These are phyloP conservation scores for Drosophila limbata DNA, from an alignment of 2,888 invertebrate genomes.

Conservation along the genomic window DNA sequence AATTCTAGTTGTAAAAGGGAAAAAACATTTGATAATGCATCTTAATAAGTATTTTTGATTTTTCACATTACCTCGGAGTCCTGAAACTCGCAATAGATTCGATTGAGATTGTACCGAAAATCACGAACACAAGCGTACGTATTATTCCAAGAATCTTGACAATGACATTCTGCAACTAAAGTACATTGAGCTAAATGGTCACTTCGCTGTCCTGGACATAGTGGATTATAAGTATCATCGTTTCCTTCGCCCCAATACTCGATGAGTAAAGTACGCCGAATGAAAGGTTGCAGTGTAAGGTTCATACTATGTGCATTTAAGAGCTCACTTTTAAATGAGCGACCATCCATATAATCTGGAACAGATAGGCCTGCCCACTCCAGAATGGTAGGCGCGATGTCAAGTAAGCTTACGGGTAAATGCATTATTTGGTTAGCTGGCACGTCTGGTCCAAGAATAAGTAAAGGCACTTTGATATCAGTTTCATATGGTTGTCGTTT, in stretches of 20 bases:
- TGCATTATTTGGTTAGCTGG: conserved; percentile 85
- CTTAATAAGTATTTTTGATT: too few species aligned
- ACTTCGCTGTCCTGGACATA: conserved; percentile 88
- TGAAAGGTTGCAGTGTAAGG: not conserved
- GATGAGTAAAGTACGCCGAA: conserved; percentile 87
- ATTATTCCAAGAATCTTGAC: conserved; percentile 94
- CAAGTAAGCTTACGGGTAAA: conserved; percentile 90
- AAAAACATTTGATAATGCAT: conserved; percentile 22
- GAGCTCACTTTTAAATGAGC: conserved; percentile 85
- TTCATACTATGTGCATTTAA: conserved; percentile 18
- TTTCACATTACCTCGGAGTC: conserved; percentile 84
- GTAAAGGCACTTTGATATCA: conserved; percentile 93
- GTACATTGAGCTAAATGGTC: conserved; percentile 88
- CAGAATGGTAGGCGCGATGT: conserved; percentile 93
- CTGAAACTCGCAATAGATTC: conserved; percentile 86
- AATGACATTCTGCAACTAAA: conserved; percentile 90
- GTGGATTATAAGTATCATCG: conserved; percentile 86
- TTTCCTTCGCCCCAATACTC: conserved; percentile 94
- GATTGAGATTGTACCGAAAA: conserved; percentile 85
- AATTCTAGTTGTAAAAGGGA: conserved; percentile 86
- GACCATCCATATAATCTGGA: conserved; percentile 88
- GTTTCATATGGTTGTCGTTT: conserved; percentile 96
- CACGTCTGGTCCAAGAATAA: conserved; percentile 91
- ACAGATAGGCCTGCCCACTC: conserved; percentile 88
- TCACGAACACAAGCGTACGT: conserved; percentile 92